Conservation (phyloP, 2,888 invertebrate genomes). For the Agrotis ipsilon region DNA sequence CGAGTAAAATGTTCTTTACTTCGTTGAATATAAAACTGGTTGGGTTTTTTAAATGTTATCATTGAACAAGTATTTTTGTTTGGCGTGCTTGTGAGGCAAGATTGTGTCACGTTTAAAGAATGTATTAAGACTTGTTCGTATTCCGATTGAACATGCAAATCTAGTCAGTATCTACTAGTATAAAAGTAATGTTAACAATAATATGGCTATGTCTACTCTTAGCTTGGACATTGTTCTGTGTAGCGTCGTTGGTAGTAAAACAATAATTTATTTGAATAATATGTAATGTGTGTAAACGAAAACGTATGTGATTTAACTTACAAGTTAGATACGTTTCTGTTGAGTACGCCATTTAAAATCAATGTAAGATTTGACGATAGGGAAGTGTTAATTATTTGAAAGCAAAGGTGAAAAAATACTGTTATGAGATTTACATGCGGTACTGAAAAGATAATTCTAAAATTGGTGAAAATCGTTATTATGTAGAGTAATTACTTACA, state of each 20-base stretch:
- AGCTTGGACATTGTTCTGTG: constrained; percentile 41
- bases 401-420: neutral
- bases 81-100: neutral
- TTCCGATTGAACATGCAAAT: constrained; percentile 29
- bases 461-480: neutral
- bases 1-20: constrained; percentile 6
- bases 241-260: constrained; percentile 27
- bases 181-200: constrained; percentile 32
- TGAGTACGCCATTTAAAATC: neutral
- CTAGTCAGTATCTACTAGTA: constrained; percentile 1
- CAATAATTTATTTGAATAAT: constrained; percentile 32
- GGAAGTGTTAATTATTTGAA: neutral
- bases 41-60: constrained; percentile 17
- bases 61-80: constrained; percentile 10
- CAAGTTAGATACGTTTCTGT: neutral
- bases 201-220: constrained; percentile 23
- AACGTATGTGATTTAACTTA: neutral
- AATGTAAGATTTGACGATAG: neutral
- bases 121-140: constrained; percentile 28
- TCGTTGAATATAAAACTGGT: constrained; percentile 13
- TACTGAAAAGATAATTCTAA: neutral
- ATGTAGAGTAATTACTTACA: no score
- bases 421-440: neutral
- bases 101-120: constrained; percentile 30
- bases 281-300: neutral